Conservation (phyloP, 2,888 invertebrate genomes). For the Stenodema calcarata region DNA sequence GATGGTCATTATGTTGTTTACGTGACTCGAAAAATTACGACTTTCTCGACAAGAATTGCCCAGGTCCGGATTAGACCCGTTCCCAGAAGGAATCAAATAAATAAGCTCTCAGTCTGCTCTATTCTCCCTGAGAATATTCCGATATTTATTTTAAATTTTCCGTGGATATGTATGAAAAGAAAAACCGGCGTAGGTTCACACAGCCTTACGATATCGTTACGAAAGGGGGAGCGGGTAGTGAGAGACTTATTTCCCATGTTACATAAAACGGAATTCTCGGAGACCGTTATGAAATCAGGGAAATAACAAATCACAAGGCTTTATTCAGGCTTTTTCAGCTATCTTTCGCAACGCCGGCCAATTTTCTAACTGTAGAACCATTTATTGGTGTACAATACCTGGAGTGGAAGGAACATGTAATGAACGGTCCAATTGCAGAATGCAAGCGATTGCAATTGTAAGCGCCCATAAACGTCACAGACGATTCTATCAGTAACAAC, state of each 20-base stretch:
- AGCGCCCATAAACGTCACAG: too few relatives aligned
- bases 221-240: not conserved
- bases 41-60: not conserved
- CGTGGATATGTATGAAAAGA: not conserved
- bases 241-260: not conserved
- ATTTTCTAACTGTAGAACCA: not conserved
- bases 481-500: too few relatives aligned
- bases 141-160: not conserved
- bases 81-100: not conserved
- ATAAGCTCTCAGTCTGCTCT: not conserved
- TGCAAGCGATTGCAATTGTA: not conserved
- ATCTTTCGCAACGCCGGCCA: constrained; percentile 22
- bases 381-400: not conserved
- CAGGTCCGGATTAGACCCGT: not conserved
- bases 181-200: not conserved
- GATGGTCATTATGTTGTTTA: not conserved
- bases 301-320: constrained; percentile 33
- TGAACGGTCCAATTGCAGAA: not conserved
- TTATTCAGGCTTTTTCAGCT: constrained; percentile 21
- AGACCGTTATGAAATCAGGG: constrained; percentile 25
- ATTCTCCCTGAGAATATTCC: not conserved
- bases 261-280: constrained; percentile 36
- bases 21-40: not conserved
- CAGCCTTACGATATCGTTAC: constrained; percentile 1
- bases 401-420: not conserved